A percentile compares a stretch with the other conserved stretches of the same genome.
phyloP scores from a whole-genome alignment of 2,113 vertebrate genomes.

The Prolemur simus region DNA sequence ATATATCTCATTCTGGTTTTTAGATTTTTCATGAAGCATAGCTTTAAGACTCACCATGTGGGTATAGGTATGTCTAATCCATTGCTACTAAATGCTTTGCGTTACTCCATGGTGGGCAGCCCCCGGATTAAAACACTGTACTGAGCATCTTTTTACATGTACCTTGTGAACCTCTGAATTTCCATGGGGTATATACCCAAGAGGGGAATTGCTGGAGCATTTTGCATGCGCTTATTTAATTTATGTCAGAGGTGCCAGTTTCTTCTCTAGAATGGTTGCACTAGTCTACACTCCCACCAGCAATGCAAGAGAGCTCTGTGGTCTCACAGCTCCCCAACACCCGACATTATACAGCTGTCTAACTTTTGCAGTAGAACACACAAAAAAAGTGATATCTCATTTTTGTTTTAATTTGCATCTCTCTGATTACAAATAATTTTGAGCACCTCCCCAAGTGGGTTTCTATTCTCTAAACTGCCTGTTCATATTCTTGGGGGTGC shows the following conservation, averaged over 20 bases:
- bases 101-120: background rate
- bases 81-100: background rate
- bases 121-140: background rate
- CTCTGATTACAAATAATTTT: background rate
- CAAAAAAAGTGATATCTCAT: background rate
- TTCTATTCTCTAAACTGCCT: background rate
- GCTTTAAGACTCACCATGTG: background rate
- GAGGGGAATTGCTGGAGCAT: background rate
- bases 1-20: background rate
- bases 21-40: background rate
- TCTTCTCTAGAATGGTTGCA: background rate
- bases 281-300: background rate
- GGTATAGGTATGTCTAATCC: background rate
- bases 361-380: background rate
- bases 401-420: background rate
- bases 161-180: background rate
- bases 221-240: background rate
- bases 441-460: background rate
- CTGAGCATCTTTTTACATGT: background rate
- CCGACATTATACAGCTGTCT: background rate
- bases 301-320: background rate
- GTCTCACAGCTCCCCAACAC: background rate
- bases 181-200: background rate
- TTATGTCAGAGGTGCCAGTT: background rate
- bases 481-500: background rate